phyloP scores from a whole-genome alignment of 2,113 vertebrate species.

The Theristicus caerulescens region DNA sequence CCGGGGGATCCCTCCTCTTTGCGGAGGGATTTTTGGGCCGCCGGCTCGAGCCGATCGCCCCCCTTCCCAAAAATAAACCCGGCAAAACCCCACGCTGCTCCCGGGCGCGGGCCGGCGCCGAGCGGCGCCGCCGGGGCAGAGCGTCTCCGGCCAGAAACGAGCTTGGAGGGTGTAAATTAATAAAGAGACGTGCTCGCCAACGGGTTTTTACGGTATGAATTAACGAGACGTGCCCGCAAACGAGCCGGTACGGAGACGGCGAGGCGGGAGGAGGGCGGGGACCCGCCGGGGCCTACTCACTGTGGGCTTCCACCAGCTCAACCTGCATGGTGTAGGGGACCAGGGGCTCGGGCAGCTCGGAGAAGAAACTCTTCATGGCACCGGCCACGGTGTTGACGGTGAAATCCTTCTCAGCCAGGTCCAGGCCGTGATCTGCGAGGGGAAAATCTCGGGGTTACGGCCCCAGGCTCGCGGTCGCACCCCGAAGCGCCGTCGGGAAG shows the following conservation, averaged over 20 bases:
- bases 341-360: constrained; percentile 90
- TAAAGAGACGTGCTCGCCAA: too few relatives aligned
- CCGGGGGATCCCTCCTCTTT: neutral
- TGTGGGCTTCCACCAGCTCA: constrained; percentile 92
- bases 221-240: fast-evolving
- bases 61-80: too few relatives aligned
- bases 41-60: too few relatives aligned
- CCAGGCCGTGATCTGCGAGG: constrained; percentile 84
- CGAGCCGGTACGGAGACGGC: fast-evolving
- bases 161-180: fast-evolving
- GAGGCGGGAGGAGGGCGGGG: fast-evolving
- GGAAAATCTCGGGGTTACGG: neutral
- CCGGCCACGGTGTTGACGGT: constrained; percentile 93
- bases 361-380: constrained; percentile 98
- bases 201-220: fast-evolving
- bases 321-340: constrained; percentile 91
- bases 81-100: neutral
- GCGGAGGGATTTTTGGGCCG: neutral
- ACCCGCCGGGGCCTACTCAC: constrained; percentile 74
- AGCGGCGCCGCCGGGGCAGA: neutral
- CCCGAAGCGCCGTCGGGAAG: neutral
- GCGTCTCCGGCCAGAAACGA: neutral
- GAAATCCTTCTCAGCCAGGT: constrained; percentile 93
- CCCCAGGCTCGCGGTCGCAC: neutral
- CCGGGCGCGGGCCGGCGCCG: fast-evolving